Evolutionary conservation across 2,888 invertebrate genomes (phyloP), one percentile per base, ranked within the genome.

Genomic region (Yponomeuta cagnagella): DNA sequence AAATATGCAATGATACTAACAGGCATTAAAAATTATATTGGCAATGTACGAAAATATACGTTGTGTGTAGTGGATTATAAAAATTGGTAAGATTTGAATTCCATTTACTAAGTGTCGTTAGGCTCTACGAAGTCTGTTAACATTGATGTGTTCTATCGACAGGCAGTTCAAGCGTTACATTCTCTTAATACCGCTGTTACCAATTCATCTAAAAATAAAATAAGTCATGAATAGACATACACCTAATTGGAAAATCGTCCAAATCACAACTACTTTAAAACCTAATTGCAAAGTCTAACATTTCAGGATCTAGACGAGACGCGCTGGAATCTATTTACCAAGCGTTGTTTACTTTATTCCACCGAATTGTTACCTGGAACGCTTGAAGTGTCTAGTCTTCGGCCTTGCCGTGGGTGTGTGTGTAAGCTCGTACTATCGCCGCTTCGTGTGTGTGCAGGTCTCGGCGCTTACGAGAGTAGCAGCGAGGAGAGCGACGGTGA

Each of bases 401-500:
- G 15, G 52, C 15, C 15, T 43, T 5, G 43, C 43, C 8, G 43
- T 5, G 52, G 15, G 52, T 67, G 67, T 67, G 67, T 67, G 67
- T 8, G 64, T 30, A 12, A 10, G 30, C 64, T 64, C 64, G 64
- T 64, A 64, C n/a, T 64, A 64, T 31, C 30, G 31, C 64, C 31
- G 23, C 10, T 4, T 10, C 52, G 52, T 52, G 52, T 68, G 68
- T 68, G 68, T 88, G 86, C 94, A 96, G 97, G 97, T 82, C 94
- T 97, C 93, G 97, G 96, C 83, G 96, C 95, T 77, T 97, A 97
- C 88, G 96, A 95, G 80, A 95, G 95, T 85, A 95, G 95, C 86
- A 95, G 95, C 76, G 95, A 94, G 70, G 94, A 93, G 75, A 93
- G 93, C 74, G 89, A 82, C 15, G 87, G 82, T 10, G 93, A 91